Percentiles rank a stretch among this genome's conserved stretches.
Conservation (phyloP, 2,797 vertebrate species). For the Tapirus indicus region DNA sequence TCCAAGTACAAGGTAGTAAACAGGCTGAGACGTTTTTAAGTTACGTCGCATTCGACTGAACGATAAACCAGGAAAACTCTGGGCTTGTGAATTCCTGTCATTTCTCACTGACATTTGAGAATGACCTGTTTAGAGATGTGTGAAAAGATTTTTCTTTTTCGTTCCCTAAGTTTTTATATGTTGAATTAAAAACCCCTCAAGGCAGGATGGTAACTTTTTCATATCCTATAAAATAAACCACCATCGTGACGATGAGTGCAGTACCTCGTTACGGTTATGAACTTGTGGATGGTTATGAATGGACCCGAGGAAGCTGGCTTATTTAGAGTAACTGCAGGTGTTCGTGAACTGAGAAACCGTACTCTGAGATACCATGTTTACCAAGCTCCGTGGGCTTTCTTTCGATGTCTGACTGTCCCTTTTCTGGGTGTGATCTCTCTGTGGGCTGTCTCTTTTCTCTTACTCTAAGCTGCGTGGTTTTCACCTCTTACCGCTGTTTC, state of each 20-base stretch:
- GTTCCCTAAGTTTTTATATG: background rate
- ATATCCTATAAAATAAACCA: background rate
- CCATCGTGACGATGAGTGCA: background rate
- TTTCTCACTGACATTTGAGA: background rate
- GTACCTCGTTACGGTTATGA: background rate
- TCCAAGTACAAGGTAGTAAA: background rate
- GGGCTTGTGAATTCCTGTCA: background rate
- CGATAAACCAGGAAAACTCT: conserved; percentile 3
- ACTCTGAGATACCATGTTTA: background rate
- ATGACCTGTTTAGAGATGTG: background rate
- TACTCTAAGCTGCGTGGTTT: conserved; percentile 62
- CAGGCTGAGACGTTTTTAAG: background rate
- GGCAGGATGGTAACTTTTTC: background rate
- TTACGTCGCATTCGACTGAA: background rate
- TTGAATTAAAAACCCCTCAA: conserved; percentile 29
- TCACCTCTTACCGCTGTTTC: conserved; percentile 53
- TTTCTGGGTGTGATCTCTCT: conserved; percentile 49
- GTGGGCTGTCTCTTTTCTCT: conserved; percentile 51
- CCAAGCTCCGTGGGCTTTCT: background rate
- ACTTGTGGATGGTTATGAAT: background rate
- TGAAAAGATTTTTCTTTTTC: background rate
- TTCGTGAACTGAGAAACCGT: conserved; percentile 19
- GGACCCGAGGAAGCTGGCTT: background rate
- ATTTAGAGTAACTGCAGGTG: background rate
- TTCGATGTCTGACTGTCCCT: conserved; percentile 9